A percentile compares a stretch with the other conserved stretches of the same genome.
Conservation (phyloP, 1,140 invertebrate genomes). For the Drosophila pseudoananassae region DNA sequence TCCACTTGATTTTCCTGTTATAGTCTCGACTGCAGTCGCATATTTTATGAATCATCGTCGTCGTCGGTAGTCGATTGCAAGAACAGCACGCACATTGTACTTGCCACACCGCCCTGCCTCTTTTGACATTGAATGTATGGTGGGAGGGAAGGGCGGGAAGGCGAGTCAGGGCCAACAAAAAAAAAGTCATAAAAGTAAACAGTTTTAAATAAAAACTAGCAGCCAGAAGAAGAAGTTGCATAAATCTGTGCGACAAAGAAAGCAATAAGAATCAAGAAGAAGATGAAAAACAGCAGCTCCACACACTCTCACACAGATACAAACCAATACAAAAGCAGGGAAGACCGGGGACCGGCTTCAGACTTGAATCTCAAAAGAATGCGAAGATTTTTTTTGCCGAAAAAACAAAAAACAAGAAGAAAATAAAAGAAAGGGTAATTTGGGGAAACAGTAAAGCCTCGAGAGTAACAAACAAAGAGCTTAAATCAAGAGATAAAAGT, state of each 20-base stretch:
- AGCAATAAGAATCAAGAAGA: slow-evolving; percentile 39
- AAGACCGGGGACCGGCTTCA: slow-evolving; percentile 62
- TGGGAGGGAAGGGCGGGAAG: slow-evolving; percentile 2
- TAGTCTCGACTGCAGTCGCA: slow-evolving; percentile 59
- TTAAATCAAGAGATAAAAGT: not conserved
- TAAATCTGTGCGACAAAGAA: slow-evolving; percentile 75
- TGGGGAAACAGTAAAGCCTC: slow-evolving; percentile 27
- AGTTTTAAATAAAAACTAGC: slow-evolving; percentile 58
- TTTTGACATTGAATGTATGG: slow-evolving; percentile 63
- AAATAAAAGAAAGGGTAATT: slow-evolving; percentile 57
- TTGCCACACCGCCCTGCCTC: slow-evolving; percentile 19
- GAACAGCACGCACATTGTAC: slow-evolving; percentile 70
- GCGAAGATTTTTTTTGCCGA: slow-evolving; percentile 58
- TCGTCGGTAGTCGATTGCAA: slow-evolving; percentile 54
- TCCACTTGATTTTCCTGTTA: slow-evolving; percentile 81
- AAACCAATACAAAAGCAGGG: slow-evolving; percentile 3
- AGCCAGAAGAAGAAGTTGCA: slow-evolving; percentile 51
- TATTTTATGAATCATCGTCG: slow-evolving; percentile 75
- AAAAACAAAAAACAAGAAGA: slow-evolving; percentile 49
- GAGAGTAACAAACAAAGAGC: not conserved
- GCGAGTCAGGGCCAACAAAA: slow-evolving; percentile 9
- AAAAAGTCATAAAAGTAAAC: slow-evolving; percentile 56
- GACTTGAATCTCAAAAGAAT: slow-evolving; percentile 54
- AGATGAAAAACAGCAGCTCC: slow-evolving; percentile 42
- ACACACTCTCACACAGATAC: slow-evolving; percentile 27